phyloP scores from a whole-genome alignment of 2,113 vertebrate genomes.

The Chauna torquata region DNA sequence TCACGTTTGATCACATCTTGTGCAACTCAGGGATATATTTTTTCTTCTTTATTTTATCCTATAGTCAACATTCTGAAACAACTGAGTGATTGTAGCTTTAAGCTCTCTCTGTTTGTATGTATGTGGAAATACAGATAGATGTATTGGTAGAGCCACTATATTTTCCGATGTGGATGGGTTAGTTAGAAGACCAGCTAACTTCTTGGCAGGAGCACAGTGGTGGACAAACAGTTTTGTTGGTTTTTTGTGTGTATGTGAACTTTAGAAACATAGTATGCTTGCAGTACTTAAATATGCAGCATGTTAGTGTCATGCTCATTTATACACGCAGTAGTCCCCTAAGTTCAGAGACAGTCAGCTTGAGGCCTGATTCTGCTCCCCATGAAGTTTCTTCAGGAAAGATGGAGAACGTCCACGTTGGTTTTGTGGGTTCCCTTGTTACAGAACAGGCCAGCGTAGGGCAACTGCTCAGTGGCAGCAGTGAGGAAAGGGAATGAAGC shows the following conservation, averaged over 20 bases:
- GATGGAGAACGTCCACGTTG: not conserved
- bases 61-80: not conserved
- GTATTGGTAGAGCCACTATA: not conserved
- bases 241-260: not conserved
- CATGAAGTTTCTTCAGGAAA: not conserved
- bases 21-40: not conserved
- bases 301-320: not conserved
- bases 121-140: not conserved
- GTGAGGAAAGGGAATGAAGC: not conserved
- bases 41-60: not conserved
- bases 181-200: not conserved
- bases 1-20: not conserved
- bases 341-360: not conserved
- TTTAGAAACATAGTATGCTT: not conserved
- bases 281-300: not conserved
- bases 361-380: not conserved
- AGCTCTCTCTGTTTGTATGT: not conserved
- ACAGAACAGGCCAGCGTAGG: not conserved
- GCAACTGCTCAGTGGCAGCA: not conserved
- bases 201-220: not conserved
- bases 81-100: not conserved
- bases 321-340: not conserved
- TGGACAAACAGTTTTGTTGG: not conserved
- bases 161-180: not conserved
- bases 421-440: rapidly evolving